Evolutionary conservation across 2,888 invertebrate species (phyloP).

Genomic region (Fabriciana adippe): DNA sequence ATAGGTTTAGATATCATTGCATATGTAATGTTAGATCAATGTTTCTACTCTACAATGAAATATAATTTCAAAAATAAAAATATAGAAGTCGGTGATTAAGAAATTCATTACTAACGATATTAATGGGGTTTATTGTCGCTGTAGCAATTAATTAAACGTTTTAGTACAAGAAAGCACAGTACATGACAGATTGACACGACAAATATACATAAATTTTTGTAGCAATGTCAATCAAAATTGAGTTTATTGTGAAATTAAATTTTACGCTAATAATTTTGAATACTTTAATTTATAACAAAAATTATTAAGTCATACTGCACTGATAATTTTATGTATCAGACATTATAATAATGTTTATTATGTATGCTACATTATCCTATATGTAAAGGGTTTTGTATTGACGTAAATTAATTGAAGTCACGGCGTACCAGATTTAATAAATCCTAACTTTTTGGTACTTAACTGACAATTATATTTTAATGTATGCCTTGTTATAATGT

Average conservation of each 20-base stretch:
- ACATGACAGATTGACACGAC: conserved; percentile 75
- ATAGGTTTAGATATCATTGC: too few relatives aligned
- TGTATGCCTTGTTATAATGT: not conserved
- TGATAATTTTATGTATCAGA: conserved; percentile 45
- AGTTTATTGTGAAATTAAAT: conserved; percentile 32
- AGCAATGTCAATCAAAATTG: conserved; percentile 52
- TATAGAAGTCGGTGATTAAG: conserved; percentile 24
- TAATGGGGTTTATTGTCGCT: conserved; percentile 53
- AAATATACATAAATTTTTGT: conserved; percentile 64
- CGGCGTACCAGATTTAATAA: conserved; percentile 47
- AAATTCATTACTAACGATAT: conserved; percentile 61
- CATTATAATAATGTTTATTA: conserved; percentile 26
- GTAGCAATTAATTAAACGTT: conserved; percentile 62
- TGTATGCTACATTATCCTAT: conserved; percentile 2
- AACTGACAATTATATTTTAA: conserved; percentile 8
- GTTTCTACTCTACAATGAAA: not conserved
- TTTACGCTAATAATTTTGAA: conserved; percentile 42
- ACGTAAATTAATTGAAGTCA: conserved; percentile 44
- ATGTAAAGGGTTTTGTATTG: conserved; percentile 41
- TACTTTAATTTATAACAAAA: conserved; percentile 24
- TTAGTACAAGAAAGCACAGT: conserved; percentile 66
- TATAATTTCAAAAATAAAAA: conserved; percentile 31
- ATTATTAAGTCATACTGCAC: conserved; percentile 48
- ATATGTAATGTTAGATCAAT: not conserved
- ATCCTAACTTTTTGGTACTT: conserved; percentile 26